Evolutionary conservation across 1,140 invertebrate genomes (phyloP).

Genomic region (Dendroctonus ponderosae): DNA sequence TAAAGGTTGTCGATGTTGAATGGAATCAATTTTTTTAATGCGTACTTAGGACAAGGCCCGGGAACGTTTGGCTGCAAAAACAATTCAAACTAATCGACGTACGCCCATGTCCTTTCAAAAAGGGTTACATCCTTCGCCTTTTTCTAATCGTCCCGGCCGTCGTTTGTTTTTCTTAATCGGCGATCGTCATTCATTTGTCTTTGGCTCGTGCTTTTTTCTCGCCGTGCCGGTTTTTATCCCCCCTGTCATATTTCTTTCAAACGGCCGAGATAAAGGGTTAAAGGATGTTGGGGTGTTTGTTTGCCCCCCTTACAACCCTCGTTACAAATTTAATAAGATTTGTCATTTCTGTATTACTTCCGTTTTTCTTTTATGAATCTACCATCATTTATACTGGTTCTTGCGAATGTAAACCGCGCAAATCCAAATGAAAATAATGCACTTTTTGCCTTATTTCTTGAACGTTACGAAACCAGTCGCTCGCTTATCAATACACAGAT

Average conservation of each 20-base stretch:
- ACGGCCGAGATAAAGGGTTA: slow-evolving; percentile 34
- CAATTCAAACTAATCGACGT: too few species aligned
- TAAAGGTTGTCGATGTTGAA: too few species aligned
- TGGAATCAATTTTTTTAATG: too few species aligned
- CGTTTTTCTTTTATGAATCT: neutral
- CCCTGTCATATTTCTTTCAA: slow-evolving; percentile 33
- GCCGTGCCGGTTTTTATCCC: slow-evolving; percentile 23
- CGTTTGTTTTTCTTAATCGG: slow-evolving; percentile 35
- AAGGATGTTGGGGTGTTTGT: slow-evolving; percentile 29
- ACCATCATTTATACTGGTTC: neutral
- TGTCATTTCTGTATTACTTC: slow-evolving; percentile 29
- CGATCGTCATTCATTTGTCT: slow-evolving; percentile 35
- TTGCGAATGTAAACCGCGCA: neutral
- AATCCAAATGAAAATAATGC: neutral
- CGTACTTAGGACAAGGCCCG: too few species aligned
- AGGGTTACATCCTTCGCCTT: slow-evolving; percentile 24
- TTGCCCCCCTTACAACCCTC: slow-evolving; percentile 13
- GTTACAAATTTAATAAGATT: slow-evolving; percentile 35
- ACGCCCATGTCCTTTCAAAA: slow-evolving; percentile 9
- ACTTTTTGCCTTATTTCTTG: neutral
- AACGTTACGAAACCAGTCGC: neutral
- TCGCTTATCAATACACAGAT: slow-evolving; percentile 1
- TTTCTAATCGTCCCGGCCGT: slow-evolving; percentile 32
- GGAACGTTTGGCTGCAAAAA: too few species aligned
- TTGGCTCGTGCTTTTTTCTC: slow-evolving; percentile 33